Evolutionary conservation across 30 jellyfish, hydroid and myxozoan genomes (phyloP).

Genomic region (Chrysaora quinquecirrha): DNA sequence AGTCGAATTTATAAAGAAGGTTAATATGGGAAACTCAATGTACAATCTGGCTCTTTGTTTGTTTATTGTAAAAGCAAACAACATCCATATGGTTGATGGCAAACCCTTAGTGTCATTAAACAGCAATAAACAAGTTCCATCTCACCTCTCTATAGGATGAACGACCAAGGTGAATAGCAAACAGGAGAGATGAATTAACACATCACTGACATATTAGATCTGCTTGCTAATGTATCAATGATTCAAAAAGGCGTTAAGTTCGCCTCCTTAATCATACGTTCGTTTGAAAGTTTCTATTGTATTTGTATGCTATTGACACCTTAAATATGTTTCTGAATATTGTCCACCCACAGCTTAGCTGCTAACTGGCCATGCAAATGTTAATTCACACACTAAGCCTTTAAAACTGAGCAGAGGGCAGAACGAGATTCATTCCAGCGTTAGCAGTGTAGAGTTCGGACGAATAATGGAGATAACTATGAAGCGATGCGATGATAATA

Average conservation of each 20-base stretch:
- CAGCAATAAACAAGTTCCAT: neutral
- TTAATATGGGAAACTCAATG: neutral
- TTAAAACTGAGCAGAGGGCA: neutral
- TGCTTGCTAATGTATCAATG: neutral
- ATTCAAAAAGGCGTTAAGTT: constrained; percentile 19
- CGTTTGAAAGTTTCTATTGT: constrained; percentile 30
- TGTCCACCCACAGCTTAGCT: constrained; percentile 10
- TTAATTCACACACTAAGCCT: constrained; percentile 20
- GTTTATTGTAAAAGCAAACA: constrained; percentile 31
- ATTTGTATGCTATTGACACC: constrained; percentile 36
- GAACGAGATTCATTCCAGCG: neutral
- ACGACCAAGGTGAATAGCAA: neutral
- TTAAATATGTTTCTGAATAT: constrained; percentile 10
- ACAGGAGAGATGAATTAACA: constrained; percentile 17
- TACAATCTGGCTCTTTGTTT: constrained; percentile 17
- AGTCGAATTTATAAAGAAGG: neutral
- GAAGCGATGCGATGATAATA: neutral
- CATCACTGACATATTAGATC: constrained; percentile 20
- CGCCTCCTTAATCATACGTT: constrained; percentile 55
- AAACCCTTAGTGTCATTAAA: constrained; percentile 6
- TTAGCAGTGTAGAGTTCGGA: too few relatives aligned
- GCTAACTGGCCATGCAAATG: constrained; percentile 41
- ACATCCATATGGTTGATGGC: constrained; percentile 19
- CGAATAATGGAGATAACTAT: too few relatives aligned
- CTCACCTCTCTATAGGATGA: constrained; percentile 7